phyloP scores from a whole-genome alignment of 2,113 vertebrate genomes.

The Megalops atlanticus region DNA sequence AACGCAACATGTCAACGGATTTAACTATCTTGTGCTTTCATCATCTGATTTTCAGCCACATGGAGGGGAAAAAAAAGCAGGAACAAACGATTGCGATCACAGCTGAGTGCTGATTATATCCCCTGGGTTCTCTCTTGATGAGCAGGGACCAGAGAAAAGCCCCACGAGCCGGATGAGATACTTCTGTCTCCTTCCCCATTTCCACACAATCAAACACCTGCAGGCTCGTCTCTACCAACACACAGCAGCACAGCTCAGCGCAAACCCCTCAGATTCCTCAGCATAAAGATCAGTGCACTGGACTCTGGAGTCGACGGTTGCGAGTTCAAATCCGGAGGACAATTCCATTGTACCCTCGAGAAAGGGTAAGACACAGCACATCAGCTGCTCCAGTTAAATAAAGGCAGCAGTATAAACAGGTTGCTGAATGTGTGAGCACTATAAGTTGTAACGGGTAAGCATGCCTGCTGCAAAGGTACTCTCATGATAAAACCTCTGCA shows the following conservation, averaged over 20 bases:
- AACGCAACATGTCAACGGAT: not conserved
- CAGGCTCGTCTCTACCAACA: not conserved
- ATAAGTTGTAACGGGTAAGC: no score
- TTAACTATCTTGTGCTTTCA: not conserved
- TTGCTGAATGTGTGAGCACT: not conserved
- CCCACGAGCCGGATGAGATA: not conserved
- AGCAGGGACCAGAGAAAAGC: not conserved
- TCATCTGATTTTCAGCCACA: not conserved
- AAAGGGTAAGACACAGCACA: no score
- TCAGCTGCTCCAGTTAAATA: no score
- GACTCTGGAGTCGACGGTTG: no score
- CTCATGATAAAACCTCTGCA: no score
- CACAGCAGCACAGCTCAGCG: not conserved
- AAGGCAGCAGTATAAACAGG: no score
- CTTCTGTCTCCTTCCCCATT: not conserved
- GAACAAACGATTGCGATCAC: not conserved
- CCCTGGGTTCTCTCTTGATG: not conserved
- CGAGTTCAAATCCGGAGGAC: no score
- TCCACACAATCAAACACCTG: not conserved
- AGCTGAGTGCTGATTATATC: not conserved
- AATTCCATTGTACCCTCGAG: no score
- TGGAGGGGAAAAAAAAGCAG: not conserved
- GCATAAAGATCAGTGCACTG: no score
- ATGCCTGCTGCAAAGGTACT: no score
- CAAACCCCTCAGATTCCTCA: no score